Base-by-base conservation (phyloP, 2,888 invertebrate species). In the Apodemia duryi region DNA sequence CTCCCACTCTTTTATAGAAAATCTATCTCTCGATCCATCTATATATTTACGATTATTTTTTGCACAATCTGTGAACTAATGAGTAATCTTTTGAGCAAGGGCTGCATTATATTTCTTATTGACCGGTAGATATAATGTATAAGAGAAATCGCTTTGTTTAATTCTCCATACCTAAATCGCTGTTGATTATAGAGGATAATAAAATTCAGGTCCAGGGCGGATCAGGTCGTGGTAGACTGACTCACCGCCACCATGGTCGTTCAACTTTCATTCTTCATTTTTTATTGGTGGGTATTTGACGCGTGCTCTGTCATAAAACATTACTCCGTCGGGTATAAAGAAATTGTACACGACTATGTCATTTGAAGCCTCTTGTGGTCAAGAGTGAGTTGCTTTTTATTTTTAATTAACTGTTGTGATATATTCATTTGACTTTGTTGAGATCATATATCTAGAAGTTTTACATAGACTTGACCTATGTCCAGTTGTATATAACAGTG, bases 251-350 rank as follows among this genome's bases (percentile, higher is more conserved):
- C 29, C 54, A 29, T 86, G 88, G 88, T 85, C 89, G 83, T 89
- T 89, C 89, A 90, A 88, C 89, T 86, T 86, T 77, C 82, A 77
- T 88, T 85, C 83, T 86, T 85, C 84, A 81, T 85, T 84, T 83
- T 83, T 86, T 84, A 83, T 80, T 81, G 79, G 78, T 74, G 71
- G 76, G 38, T 66, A 63, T 70, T 69, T 81, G 83, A 83, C 83
- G 83, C 81, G 80, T 80, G 82, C 79, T 82, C 82, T 70, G 63
- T 71, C 71, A 69, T 71, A 72, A 72, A 70, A 61, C 69, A 73
- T 64, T 66, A 66, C 68, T 65, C 62, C 65, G 67, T 70, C 61
- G 62, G 51, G 62, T 41, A 63, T 68, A 63, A 64, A 67, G 52
- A 52, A 54, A 64, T 62, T 60, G 11, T 62, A 61, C 11, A 65